Evolutionary conservation across 2,888 invertebrate genomes (phyloP), one percentile per base, ranked within the genome.

Genomic region (Gnatocerus cornutus): DNA sequence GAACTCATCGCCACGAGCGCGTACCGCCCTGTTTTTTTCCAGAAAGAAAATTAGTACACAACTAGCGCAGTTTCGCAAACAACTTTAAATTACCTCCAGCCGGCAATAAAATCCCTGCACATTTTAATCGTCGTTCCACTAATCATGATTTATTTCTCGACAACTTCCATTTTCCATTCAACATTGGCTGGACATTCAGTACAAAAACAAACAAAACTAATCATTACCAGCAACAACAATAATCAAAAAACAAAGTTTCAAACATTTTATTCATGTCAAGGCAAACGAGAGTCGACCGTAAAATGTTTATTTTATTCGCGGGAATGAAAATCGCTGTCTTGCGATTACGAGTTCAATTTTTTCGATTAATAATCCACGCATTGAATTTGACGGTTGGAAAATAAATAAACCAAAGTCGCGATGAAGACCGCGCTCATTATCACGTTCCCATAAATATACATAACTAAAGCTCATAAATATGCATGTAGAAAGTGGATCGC

Each of bases 381-480:
- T 21, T 4, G 21, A 21, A 21, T 21, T 1, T 21, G 4, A 21
- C 21, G 21, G 21, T 3, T 21, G 4, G 1, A 21, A 21, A 33
- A n/a, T 7, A 7, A 7, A 33, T 6, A 33, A 33, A 33, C 9
- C 33, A 41, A 41, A 41, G 12, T 6, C 41, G 8, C 37, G 37
- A n/a, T 13, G 41, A 10, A 10, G 13, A 41, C 12, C 41, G 6
- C 16, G 12, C 27, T 52, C 33, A 52, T 52, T 33, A 52, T 13
- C 29, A 30, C 52, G 52, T 33, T 33, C 14, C 30, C 10, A 52
- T 52, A 52, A 52, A 52, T 52, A 33, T 52, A 52, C 52, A 52
- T 52, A 52, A 30, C 10, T 50, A 21, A 52, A 33, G 8, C 10
- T 52, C 52, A 52, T 52, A 27, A 27, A 52, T 52, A 52, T 52